Conservation (phyloP, 2,113 vertebrate genomes). For the Oryzias celebensis region DNA sequence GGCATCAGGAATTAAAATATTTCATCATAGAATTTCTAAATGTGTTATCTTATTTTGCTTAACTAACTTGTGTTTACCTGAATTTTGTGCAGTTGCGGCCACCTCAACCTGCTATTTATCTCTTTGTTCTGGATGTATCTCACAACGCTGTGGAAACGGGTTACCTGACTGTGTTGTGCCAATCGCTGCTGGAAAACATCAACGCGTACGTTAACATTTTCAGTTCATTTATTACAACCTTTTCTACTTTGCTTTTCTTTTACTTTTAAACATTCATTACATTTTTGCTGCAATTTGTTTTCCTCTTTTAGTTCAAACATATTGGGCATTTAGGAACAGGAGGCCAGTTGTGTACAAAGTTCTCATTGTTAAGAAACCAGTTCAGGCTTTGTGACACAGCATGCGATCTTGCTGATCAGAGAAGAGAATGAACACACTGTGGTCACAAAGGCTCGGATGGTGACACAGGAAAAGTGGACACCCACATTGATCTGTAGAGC, state of each 20-base stretch:
- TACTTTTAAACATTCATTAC: not conserved
- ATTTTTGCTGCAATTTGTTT: too few relatives aligned
- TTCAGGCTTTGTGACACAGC: too few relatives aligned
- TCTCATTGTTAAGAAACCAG: too few relatives aligned
- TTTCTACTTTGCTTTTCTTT: not conserved
- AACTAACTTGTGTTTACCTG: not conserved
- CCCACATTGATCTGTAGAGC: too few relatives aligned
- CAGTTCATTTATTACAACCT: not conserved
- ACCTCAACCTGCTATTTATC: slow-evolving; percentile 95
- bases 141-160: slow-evolving; percentile 95
- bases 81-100: slow-evolving; percentile 83
- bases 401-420: too few relatives aligned
- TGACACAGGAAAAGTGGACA: too few relatives aligned
- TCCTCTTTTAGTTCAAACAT: too few relatives aligned
- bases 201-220: slow-evolving; percentile 82
- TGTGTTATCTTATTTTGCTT: not conserved
- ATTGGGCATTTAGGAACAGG: too few relatives aligned
- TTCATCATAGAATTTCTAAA: not conserved
- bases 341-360: too few relatives aligned
- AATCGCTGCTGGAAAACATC: slow-evolving; percentile 92
- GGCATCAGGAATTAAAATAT: not conserved
- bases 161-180: slow-evolving; percentile 91
- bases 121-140: slow-evolving; percentile 94
- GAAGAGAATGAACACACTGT: too few relatives aligned
- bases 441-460: too few relatives aligned